phyloP scores from a whole-genome alignment of 1,140 invertebrate genomes.

The Papilio dardanus region DNA sequence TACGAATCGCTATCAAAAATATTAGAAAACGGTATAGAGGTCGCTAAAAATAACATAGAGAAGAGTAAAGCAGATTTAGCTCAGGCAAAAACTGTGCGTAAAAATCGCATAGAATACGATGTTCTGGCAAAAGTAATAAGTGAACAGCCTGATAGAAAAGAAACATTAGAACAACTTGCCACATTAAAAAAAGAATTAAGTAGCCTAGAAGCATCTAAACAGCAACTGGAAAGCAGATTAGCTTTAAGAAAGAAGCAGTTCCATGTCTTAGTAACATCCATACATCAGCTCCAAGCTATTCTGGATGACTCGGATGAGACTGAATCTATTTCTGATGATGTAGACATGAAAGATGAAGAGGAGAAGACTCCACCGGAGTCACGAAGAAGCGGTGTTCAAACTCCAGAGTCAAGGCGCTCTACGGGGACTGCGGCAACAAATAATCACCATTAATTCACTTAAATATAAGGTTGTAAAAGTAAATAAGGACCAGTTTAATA shows the following conservation, averaged over 20 bases:
- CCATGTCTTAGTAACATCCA: slow-evolving; percentile 91
- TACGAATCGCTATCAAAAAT: slow-evolving; percentile 90
- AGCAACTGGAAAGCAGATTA: slow-evolving; percentile 89
- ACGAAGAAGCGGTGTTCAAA: background rate
- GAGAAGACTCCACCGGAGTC: background rate
- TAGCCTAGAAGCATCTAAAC: slow-evolving; percentile 85
- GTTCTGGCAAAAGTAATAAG: slow-evolving; percentile 94
- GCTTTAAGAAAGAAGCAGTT: slow-evolving; percentile 94
- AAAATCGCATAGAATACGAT: slow-evolving; percentile 97
- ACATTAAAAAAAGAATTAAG: slow-evolving; percentile 89
- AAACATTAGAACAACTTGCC: slow-evolving; percentile 89
- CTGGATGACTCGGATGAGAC: slow-evolving; percentile 87
- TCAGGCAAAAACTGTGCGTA: slow-evolving; percentile 91
- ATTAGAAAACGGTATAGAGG: slow-evolving; percentile 89
- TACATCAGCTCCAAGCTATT: slow-evolving; percentile 89
- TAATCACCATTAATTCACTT: background rate
- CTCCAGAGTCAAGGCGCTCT: background rate
- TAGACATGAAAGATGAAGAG: slow-evolving; percentile 70
- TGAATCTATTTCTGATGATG: slow-evolving; percentile 84
- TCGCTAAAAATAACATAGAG: slow-evolving; percentile 89
- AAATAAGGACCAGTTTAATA: background rate
- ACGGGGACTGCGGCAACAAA: background rate
- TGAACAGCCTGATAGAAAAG: slow-evolving; percentile 93
- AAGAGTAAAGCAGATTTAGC: slow-evolving; percentile 89
- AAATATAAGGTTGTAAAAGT: background rate